phyloP scores from a whole-genome alignment of 1,140 invertebrate genomes.

The Lutraria rhynchaena region DNA sequence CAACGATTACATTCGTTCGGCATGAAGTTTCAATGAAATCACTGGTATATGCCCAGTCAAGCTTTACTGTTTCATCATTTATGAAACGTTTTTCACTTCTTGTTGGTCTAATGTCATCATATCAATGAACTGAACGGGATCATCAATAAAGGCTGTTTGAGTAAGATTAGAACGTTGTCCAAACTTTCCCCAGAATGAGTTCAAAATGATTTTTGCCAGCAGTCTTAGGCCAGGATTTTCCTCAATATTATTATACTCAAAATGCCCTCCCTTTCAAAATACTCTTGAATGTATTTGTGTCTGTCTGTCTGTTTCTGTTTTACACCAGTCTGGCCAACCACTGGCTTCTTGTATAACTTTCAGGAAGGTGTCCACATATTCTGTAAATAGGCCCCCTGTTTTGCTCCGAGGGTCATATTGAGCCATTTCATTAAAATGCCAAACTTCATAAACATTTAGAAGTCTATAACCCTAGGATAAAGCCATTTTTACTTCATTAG shows the following conservation, averaged over 20 bases:
- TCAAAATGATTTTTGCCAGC: slow-evolving; percentile 66
- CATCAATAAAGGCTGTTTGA: slow-evolving; percentile 68
- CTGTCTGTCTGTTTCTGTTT: slow-evolving; percentile 73
- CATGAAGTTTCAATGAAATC: not conserved
- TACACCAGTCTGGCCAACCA: too few species aligned
- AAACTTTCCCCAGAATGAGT: slow-evolving; percentile 68
- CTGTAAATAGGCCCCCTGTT: slow-evolving; percentile 55
- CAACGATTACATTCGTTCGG: slow-evolving; percentile 72
- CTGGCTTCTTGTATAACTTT: slow-evolving; percentile 67
- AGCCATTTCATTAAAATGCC: slow-evolving; percentile 61
- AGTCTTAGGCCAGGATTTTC: slow-evolving; percentile 24
- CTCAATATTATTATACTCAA: not conserved
- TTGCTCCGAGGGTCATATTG: slow-evolving; percentile 54
- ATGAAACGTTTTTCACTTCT: slow-evolving; percentile 36
- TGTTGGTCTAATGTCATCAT: slow-evolving; percentile 64
- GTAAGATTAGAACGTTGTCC: slow-evolving; percentile 58
- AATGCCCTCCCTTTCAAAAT: slow-evolving; percentile 37
- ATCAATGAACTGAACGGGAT: slow-evolving; percentile 63
- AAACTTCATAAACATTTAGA: slow-evolving; percentile 65
- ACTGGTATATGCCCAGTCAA: slow-evolving; percentile 23
- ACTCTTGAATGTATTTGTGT: slow-evolving; percentile 62
- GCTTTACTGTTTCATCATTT: slow-evolving; percentile 37
- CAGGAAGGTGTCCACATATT: slow-evolving; percentile 66
- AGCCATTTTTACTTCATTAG: slow-evolving; percentile 18
- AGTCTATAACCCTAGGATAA: not conserved